Conservation (phyloP, 2,797 vertebrate genomes). For the Eremophila alpestris region DNA sequence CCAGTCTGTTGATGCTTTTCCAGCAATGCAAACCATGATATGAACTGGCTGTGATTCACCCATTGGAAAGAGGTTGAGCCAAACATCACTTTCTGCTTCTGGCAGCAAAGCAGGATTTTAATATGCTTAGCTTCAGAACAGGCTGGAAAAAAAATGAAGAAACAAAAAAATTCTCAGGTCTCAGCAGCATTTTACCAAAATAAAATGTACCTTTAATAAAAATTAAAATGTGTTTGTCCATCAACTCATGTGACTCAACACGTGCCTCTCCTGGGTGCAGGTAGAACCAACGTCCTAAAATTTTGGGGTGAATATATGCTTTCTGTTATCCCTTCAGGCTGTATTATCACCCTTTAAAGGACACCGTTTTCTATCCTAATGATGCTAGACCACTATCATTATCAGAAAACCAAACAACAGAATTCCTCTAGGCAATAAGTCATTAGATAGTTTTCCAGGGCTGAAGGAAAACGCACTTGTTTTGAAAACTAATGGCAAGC, state of each 20-base stretch:
- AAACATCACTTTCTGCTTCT: background rate
- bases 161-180: background rate
- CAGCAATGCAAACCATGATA: background rate
- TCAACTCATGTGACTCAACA: background rate
- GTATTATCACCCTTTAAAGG: background rate
- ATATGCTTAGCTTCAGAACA: background rate
- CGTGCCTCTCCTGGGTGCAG: background rate
- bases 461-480: background rate
- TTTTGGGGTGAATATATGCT: background rate
- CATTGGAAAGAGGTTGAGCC: background rate
- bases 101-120: background rate
- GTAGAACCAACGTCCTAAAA: background rate
- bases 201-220: background rate
- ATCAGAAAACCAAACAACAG: background rate
- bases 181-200: background rate
- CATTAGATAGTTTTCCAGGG: background rate
- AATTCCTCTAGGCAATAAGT: background rate
- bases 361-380: background rate
- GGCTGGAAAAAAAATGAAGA: background rate
- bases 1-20: conserved; percentile 15
- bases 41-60: background rate
- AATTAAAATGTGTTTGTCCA: background rate
- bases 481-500: background rate
- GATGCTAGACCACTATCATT: background rate
- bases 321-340: background rate